phyloP scores from a whole-genome alignment of 1,140 invertebrate species.

The Drosophila novamexicana region DNA sequence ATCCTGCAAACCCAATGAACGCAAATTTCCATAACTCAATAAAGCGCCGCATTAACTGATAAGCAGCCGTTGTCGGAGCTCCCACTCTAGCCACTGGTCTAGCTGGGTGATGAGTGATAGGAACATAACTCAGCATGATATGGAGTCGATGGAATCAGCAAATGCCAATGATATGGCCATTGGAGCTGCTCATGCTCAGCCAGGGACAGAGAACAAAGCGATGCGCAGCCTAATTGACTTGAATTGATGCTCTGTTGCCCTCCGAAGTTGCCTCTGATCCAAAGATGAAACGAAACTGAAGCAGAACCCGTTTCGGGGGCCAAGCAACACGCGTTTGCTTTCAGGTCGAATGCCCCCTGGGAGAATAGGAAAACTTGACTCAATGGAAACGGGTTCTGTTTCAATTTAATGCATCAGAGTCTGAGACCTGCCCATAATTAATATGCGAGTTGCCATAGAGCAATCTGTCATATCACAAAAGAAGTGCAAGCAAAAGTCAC shows the following conservation, averaged over 20 bases:
- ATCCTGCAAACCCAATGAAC: constrained; percentile 26
- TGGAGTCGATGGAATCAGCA: constrained; percentile 21
- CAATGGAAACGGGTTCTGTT: constrained; percentile 16
- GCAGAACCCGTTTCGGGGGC: constrained; percentile 2
- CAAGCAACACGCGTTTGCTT: constrained; percentile 19
- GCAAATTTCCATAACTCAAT: constrained; percentile 46
- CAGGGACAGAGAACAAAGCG: constrained; percentile 5
- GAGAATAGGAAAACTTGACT: constrained; percentile 6
- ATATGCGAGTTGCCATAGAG: constrained; percentile 45
- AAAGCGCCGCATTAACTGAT: constrained; percentile 48
- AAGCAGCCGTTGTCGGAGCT: constrained; percentile 31
- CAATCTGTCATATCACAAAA: constrained; percentile 33
- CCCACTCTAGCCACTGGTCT: constrained; percentile 10
- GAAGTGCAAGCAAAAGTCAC: constrained; percentile 25
- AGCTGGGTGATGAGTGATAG: constrained; percentile 46
- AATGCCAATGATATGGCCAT: constrained; percentile 47
- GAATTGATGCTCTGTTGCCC: neutral
- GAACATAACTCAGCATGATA: constrained; percentile 31
- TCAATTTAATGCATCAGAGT: neutral
- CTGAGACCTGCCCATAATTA: constrained; percentile 37
- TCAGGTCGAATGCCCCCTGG: constrained; percentile 3
- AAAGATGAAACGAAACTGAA: constrained; percentile 8
- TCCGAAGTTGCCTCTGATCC: neutral
- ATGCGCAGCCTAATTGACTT: constrained; percentile 5
- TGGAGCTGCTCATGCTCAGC: constrained; percentile 11